A percentile compares a stretch with the other conserved stretches of the same genome.
Evolutionary conservation across 2,797 vertebrate species (phyloP).

Genomic region (Phrynocephalus forsythii): DNA sequence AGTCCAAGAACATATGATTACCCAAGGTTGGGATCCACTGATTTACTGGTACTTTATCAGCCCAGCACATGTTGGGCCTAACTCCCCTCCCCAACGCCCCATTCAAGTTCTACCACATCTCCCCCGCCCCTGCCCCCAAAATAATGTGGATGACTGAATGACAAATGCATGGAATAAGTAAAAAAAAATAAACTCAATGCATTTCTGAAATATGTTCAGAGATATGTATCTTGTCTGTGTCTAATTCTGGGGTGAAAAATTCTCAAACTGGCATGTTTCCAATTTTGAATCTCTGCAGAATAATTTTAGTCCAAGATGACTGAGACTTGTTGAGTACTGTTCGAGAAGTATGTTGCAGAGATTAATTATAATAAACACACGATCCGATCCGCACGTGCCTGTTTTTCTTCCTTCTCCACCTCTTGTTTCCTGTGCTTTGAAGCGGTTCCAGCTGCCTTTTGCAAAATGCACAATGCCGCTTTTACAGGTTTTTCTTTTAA

Average conservation of each 20-base stretch:
- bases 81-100: no score
- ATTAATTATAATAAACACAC: not conserved
- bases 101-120: no score
- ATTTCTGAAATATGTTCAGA: not conserved
- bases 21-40: no score
- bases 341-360: not conserved
- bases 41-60: not conserved
- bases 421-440: not conserved
- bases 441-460: conserved; percentile 3
- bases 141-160: no score
- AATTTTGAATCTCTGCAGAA: not conserved
- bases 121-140: no score
- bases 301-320: not conserved
- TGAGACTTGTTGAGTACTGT: not conserved
- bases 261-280: not conserved
- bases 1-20: no score
- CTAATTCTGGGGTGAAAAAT: not conserved
- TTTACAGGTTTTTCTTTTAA: conserved; percentile 23
- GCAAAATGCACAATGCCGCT: not conserved
- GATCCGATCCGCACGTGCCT: not conserved
- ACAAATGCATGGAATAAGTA: not conserved
- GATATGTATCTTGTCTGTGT: not conserved
- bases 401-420: not conserved
- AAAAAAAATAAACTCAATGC: not conserved
- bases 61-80: no score